Percentiles rank a stretch among this genome's conserved stretches.
Conservation (phyloP, 2,113 vertebrate genomes). For the Rhinogobius similis region DNA sequence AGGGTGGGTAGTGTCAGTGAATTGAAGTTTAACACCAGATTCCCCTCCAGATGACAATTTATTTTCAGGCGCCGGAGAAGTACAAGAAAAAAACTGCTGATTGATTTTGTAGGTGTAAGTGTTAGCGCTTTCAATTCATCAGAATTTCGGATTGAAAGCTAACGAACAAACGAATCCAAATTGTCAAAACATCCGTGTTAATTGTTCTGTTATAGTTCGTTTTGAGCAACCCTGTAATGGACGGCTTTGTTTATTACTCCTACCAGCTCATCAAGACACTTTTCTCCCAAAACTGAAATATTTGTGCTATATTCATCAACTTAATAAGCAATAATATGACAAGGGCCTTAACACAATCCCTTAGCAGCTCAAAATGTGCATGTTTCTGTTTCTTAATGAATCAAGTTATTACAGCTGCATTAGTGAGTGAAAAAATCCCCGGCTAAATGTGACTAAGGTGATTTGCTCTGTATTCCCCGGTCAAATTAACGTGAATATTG, state of each 20-base stretch:
- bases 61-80: too few species aligned
- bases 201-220: not conserved
- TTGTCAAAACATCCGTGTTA: not conserved
- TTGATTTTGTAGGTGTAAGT: too few species aligned
- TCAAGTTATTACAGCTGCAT: constrained; percentile 7
- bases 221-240: not conserved
- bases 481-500: not conserved
- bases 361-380: not conserved
- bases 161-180: too few species aligned
- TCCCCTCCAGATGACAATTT: too few species aligned
- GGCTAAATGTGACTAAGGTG: constrained; percentile 3
- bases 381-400: constrained; percentile 3
- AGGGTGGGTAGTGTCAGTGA: too few species aligned
- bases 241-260: constrained; percentile 4
- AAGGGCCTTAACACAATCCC: constrained; percentile 1
- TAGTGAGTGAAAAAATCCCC: not conserved
- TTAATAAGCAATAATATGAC: not conserved
- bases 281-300: not conserved
- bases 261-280: not conserved
- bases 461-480: not conserved
- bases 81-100: too few species aligned
- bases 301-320: constrained; percentile 1
- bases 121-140: too few species aligned
- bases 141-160: too few species aligned
- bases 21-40: too few species aligned